Conservation (phyloP, 2,113 vertebrate species). For the Pelvicachromis taeniatus region DNA sequence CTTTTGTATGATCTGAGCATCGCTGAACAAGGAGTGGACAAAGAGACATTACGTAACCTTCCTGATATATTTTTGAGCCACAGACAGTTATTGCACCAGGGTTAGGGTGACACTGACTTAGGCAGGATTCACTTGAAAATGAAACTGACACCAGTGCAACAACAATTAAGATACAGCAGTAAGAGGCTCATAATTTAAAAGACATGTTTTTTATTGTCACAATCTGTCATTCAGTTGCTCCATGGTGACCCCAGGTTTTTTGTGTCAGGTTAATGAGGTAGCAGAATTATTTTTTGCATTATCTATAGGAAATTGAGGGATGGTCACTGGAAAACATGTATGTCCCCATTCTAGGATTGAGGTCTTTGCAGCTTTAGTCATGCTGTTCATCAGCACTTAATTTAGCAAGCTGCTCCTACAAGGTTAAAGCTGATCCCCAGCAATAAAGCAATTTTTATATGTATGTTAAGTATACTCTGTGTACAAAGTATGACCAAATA, state of each 20-base stretch:
- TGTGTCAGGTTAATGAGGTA: not conserved
- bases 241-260: not conserved
- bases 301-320: not conserved
- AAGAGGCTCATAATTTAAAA: not conserved
- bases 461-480: not conserved
- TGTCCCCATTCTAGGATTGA: not conserved
- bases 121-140: not conserved
- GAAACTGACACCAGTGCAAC: not conserved
- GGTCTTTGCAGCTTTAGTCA: not conserved
- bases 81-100: not conserved
- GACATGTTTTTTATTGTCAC: not conserved
- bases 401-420: not conserved
- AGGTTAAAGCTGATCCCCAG: not conserved
- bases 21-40: not conserved
- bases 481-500: not conserved
- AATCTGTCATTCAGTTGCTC: not conserved
- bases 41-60: not conserved
- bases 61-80: not conserved
- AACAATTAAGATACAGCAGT: not conserved
- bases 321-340: not conserved
- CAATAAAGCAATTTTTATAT: not conserved
- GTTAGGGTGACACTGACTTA: not conserved
- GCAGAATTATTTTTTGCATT: not conserved
- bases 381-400: not conserved
- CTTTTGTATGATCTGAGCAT: not conserved